Base-by-base conservation (phyloP, 2,888 invertebrate species). In the Rosalia funebris region DNA sequence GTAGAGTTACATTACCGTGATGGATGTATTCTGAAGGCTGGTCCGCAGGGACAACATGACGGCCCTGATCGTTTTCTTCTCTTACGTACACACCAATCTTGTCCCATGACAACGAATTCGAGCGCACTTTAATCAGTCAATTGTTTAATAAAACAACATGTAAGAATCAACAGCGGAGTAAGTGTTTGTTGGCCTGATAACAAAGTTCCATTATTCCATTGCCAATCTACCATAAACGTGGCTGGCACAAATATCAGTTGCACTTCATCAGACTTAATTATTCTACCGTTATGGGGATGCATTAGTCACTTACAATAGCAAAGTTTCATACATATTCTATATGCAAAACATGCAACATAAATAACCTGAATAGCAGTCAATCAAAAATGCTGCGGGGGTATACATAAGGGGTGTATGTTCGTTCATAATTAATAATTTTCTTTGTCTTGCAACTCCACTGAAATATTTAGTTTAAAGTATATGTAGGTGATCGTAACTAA, bases 11-110 rank as follows among this genome's bases (percentile, higher is more conserved):
- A 17, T 75, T 79, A 80, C 80, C 80, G 79, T 77, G 80, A 78
- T 36, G 86, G 86, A 84, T 87, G 86, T 76, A 83, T 79, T 59
- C 80, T 74, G 77, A 82, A 84, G 83, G 86, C 81, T 82, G 88
- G 84, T 83, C 87, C 84, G 70, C 84, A 84, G 53, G 84, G 84
- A 72, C 84, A 84, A 78, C 84, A 84, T 19, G 84, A 83, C 64
- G 84, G 84, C 82, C 87, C 87, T 79, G 86, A 87, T 76, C 88
- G 85, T 83, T 89, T 90, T 81, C 89, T 84, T 79, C 89, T 88
- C 81, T 88, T 87, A 74, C 88, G 84, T 81, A 89, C 87, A 84
- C 89, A 89, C 88, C 89, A 89, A 82, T 89, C 89, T 82, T 89
- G 89, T 79, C 89, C 89, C 89, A 89, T 89, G 42, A 14, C 11